Evolutionary conservation across 2,113 vertebrate species (phyloP).

Genomic region (Aramus guarauna): DNA sequence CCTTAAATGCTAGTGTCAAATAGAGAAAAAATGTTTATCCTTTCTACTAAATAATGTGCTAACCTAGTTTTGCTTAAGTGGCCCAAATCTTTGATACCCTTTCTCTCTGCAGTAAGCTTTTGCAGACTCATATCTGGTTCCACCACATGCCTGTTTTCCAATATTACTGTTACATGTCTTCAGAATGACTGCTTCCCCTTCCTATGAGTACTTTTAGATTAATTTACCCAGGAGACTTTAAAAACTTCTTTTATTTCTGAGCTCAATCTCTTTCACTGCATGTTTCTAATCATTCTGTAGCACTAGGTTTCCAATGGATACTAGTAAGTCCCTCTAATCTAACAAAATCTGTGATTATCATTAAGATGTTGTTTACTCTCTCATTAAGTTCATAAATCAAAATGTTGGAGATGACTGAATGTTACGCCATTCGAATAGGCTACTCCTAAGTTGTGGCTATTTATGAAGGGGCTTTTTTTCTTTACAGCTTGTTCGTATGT

Average conservation of each 20-base stretch:
- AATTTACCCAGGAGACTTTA: neutral
- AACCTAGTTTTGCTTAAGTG: neutral
- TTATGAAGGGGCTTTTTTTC: neutral
- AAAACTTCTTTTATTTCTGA: neutral
- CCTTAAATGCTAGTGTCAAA: neutral
- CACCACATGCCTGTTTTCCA: neutral
- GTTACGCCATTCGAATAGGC: neutral
- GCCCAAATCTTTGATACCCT: fast-evolving
- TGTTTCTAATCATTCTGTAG: neutral
- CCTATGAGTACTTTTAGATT: neutral
- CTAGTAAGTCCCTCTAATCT: neutral
- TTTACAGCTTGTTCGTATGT: neutral
- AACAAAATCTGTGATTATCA: neutral
- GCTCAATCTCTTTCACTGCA: neutral
- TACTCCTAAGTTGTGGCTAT: neutral
- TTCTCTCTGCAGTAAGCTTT: neutral
- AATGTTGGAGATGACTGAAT: neutral
- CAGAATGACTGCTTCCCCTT: neutral
- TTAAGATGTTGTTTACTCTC: neutral
- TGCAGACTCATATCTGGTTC: neutral
- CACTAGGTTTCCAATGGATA: neutral
- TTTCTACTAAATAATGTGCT: neutral
- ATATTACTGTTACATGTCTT: neutral
- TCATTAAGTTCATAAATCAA: neutral
- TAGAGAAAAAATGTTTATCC: neutral